A percentile compares a stretch with the other conserved stretches of the same genome.
Conservation (phyloP, 2,797 vertebrate genomes). For the Delichon dasypus region DNA sequence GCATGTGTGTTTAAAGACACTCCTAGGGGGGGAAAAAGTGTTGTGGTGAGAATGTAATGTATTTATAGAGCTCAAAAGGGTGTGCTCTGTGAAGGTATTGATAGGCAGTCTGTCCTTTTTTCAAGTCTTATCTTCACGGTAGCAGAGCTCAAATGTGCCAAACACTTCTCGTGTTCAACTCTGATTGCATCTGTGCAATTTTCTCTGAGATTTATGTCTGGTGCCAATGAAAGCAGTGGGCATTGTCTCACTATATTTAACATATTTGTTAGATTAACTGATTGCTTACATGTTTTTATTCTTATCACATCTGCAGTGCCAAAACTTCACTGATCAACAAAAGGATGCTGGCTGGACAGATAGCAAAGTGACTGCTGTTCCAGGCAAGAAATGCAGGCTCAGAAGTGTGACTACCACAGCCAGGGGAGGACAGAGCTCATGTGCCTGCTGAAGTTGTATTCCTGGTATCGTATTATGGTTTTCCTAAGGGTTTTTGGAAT, state of each 20-base stretch:
- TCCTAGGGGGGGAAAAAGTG: not conserved
- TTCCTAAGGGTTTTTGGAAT: not conserved
- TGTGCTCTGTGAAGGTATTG: conserved; percentile 64
- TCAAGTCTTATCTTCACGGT: conserved; percentile 68
- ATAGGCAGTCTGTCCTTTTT: conserved; percentile 55
- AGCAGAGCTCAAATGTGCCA: conserved; percentile 66
- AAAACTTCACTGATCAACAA: conserved; percentile 59
- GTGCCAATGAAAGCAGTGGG: conserved; percentile 49
- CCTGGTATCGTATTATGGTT: not conserved
- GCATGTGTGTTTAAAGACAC: not conserved
- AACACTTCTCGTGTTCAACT: conserved; percentile 47
- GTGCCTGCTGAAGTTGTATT: not conserved
- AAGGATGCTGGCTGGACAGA: not conserved
- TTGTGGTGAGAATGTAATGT: conserved; percentile 33
- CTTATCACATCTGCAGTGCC: conserved; percentile 52
- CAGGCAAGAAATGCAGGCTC: not conserved
- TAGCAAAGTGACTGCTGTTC: conserved; percentile 22
- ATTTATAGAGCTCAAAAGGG: conserved; percentile 68
- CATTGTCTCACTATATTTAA: conserved; percentile 58
- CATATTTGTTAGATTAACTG: conserved; percentile 61
- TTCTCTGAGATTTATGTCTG: conserved; percentile 63
- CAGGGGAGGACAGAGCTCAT: not conserved
- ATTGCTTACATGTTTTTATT: conserved; percentile 59
- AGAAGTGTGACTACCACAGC: not conserved
- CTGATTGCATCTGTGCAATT: conserved; percentile 66